Conservation (phyloP, 2,797 vertebrate species). For the Antennarius maculatus region DNA sequence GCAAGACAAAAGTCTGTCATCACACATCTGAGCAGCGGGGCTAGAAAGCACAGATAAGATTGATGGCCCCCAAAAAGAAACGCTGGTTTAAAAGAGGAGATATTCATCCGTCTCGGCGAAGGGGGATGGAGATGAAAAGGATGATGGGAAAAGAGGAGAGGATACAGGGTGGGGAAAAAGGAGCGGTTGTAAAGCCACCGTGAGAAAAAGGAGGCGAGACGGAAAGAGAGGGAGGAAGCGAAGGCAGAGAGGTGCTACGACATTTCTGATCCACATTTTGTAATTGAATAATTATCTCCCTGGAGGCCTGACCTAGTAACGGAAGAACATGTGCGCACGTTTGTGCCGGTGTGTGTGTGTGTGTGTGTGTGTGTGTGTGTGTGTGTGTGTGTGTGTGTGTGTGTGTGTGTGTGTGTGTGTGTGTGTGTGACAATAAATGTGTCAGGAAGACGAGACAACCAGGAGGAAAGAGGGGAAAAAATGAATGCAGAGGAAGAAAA, state of each 20-base stretch:
- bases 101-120: conserved; percentile 61
- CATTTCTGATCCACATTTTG: conserved; percentile 78
- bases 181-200: conserved; percentile 16
- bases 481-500: conserved; percentile 17
- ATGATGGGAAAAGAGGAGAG: conserved; percentile 20
- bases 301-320: conserved; percentile 71
- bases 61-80: conserved; percentile 62
- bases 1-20: conserved; percentile 80
- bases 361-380: conserved; percentile 19
- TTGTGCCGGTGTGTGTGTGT: conserved; percentile 24
- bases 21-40: conserved; percentile 61
- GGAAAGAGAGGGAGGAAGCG: conserved; percentile 19
- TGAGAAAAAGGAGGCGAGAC: conserved; percentile 22
- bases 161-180: conserved; percentile 17
- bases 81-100: conserved; percentile 63
- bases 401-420: conserved; percentile 23
- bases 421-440: conserved; percentile 42
- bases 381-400: conserved; percentile 26
- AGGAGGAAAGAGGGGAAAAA: conserved; percentile 5
- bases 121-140: conserved; percentile 16
- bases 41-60: conserved; percentile 65
- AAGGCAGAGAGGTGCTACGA: conserved; percentile 50
- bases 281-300: conserved; percentile 79
- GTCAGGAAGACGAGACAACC: conserved; percentile 27
- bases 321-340: conserved; percentile 20